These are phyloP conservation scores for Chymomyza caudatula DNA, from an alignment of 2,888 invertebrate species.

Conservation along the genomic window DNA sequence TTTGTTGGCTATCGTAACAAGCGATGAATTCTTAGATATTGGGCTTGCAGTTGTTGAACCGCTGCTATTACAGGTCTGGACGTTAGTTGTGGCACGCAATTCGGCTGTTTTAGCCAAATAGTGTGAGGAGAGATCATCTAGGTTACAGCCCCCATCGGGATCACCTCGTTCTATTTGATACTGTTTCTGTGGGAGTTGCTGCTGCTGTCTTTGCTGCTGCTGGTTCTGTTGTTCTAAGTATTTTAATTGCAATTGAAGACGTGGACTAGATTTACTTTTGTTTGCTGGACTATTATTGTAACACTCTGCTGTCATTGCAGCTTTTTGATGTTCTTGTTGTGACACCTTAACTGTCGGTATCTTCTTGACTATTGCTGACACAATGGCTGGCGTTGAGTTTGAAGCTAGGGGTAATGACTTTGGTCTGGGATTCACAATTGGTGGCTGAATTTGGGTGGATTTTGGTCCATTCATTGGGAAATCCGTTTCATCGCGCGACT, in stretches of 20 bases:
- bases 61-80: slow-evolving; percentile 79
- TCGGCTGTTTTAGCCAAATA: slow-evolving; percentile 78
- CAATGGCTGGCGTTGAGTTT: slow-evolving; percentile 78
- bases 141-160: slow-evolving; percentile 86
- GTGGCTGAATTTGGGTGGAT: slow-evolving; percentile 32
- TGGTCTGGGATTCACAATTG: slow-evolving; percentile 69
- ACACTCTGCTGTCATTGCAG: slow-evolving; percentile 25
- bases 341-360: slow-evolving; percentile 75
- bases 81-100: slow-evolving; percentile 86
- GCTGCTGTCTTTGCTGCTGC: slow-evolving; percentile 74
- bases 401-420: slow-evolving; percentile 78
- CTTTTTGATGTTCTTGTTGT: slow-evolving; percentile 44
- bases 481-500: slow-evolving; percentile 78
- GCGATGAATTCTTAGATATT: not conserved
- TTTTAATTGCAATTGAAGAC: slow-evolving; percentile 68
- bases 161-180: slow-evolving; percentile 84
- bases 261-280: slow-evolving; percentile 63
- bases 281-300: slow-evolving; percentile 29
- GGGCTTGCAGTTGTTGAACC: slow-evolving; percentile 3
- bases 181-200: slow-evolving; percentile 69
- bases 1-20: slow-evolving; percentile 19
- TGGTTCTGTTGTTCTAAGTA: slow-evolving; percentile 73
- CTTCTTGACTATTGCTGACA: slow-evolving; percentile 78
- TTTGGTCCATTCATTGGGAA: slow-evolving; percentile 56
- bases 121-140: slow-evolving; percentile 80